Conservation (phyloP, 2,888 invertebrate species). For the Blastobasis adustella region DNA sequence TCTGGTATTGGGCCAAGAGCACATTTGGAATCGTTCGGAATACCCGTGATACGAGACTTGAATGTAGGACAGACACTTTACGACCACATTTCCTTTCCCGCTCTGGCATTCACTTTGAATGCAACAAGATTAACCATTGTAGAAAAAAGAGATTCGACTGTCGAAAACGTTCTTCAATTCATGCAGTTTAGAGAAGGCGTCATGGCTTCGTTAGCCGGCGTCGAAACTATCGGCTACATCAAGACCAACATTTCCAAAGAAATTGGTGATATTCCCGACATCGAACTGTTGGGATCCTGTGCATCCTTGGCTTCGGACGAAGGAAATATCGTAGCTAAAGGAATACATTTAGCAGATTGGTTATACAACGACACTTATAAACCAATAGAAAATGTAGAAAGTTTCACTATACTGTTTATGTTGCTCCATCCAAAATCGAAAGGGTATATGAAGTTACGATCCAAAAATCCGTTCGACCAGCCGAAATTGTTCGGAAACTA, state of each 20-base stretch:
- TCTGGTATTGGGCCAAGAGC: slow-evolving; percentile 79
- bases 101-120: slow-evolving; percentile 69
- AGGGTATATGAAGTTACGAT: slow-evolving; percentile 78
- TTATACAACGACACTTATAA: slow-evolving; percentile 54
- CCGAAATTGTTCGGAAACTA: slow-evolving; percentile 84
- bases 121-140: slow-evolving; percentile 45
- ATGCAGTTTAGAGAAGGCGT: slow-evolving; percentile 66
- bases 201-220: slow-evolving; percentile 68
- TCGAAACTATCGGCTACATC: slow-evolving; percentile 75
- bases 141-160: slow-evolving; percentile 36
- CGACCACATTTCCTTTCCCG: slow-evolving; percentile 79
- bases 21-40: slow-evolving; percentile 72
- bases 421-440: slow-evolving; percentile 77
- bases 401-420: slow-evolving; percentile 70
- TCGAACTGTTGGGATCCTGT: slow-evolving; percentile 77
- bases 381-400: slow-evolving; percentile 53
- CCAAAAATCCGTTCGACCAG: slow-evolving; percentile 77
- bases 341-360: slow-evolving; percentile 51
- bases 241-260: slow-evolving; percentile 74
- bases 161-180: slow-evolving; percentile 45
- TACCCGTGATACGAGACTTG: slow-evolving; percentile 76
- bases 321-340: slow-evolving; percentile 56
- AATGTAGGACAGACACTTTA: slow-evolving; percentile 80
- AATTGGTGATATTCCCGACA: slow-evolving; percentile 74
- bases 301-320: slow-evolving; percentile 74